phyloP scores from a whole-genome alignment of 2,797 vertebrate genomes.

The Octomys mimax region DNA sequence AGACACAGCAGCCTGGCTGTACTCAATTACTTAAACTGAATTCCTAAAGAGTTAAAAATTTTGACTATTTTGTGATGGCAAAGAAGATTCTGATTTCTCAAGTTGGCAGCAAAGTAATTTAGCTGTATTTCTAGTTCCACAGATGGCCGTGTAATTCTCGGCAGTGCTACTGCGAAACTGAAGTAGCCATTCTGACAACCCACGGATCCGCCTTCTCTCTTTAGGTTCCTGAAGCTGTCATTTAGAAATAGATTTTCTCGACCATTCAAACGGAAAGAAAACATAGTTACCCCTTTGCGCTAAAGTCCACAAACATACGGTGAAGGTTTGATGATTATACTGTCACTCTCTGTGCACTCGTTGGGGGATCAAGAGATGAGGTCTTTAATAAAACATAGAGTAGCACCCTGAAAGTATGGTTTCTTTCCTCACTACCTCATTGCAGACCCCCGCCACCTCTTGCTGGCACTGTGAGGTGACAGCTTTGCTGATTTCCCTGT shows the following conservation, averaged over 20 bases:
- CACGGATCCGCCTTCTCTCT: neutral
- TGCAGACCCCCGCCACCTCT: neutral
- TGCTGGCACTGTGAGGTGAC: neutral
- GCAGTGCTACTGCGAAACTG: neutral
- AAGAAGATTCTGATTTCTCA: neutral
- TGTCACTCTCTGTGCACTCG: neutral
- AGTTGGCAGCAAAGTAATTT: neutral
- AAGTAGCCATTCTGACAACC: neutral
- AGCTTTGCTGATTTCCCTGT: neutral
- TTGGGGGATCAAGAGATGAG: neutral
- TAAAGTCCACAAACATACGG: neutral
- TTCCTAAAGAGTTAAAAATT: neutral
- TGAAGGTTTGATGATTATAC: neutral
- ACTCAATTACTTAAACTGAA: neutral
- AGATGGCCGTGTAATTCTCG: neutral
- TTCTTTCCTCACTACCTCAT: neutral
- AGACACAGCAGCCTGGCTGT: neutral
- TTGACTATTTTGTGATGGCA: neutral
- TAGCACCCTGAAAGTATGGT: neutral
- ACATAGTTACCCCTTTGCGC: neutral
- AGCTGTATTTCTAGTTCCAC: neutral
- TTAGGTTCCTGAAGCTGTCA: neutral
- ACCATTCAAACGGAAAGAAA: constrained; percentile 3
- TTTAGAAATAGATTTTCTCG: constrained; percentile 18
- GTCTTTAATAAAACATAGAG: neutral